Evolutionary conservation across 2,888 invertebrate species (phyloP).

Genomic region (Chelonus formosanus): DNA sequence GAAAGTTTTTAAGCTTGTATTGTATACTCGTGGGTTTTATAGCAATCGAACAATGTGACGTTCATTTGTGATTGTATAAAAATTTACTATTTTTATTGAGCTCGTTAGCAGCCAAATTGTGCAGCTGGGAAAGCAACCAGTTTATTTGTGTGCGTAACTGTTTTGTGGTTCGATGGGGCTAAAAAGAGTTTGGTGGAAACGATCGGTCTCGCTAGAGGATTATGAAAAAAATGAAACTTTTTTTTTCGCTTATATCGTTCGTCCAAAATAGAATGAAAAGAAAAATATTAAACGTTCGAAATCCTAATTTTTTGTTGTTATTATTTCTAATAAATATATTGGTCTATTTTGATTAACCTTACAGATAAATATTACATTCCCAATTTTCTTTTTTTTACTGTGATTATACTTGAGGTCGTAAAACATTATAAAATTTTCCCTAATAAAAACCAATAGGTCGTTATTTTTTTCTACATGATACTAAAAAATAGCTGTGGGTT

Average conservation of each 20-base stretch:
- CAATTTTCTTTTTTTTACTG: no score
- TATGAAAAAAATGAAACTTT: slow-evolving; percentile 34
- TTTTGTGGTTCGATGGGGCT: slow-evolving; percentile 17
- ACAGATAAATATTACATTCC: no score
- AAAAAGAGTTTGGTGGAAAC: slow-evolving; percentile 15
- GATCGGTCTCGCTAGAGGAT: slow-evolving; percentile 35
- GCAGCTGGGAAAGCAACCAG: slow-evolving; percentile 13
- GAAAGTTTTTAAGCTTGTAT: no score
- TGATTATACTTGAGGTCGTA: no score
- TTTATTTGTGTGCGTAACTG: slow-evolving; percentile 12
- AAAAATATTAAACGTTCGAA: background rate
- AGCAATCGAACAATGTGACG: slow-evolving; percentile 36
- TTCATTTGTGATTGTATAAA: slow-evolving; percentile 59
- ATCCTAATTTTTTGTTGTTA: background rate
- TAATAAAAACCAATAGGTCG: background rate
- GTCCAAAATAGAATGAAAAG: slow-evolving; percentile 26
- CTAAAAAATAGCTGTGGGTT: slow-evolving; percentile 2
- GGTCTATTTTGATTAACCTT: no score
- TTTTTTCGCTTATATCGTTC: slow-evolving; percentile 24
- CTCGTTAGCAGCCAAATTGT: slow-evolving; percentile 48
- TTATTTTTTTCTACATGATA: background rate
- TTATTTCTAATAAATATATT: no score
- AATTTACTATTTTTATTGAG: slow-evolving; percentile 58
- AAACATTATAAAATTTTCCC: no score
- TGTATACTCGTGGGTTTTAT: no score